Base-by-base conservation (phyloP, 2,888 invertebrate species). In the Acanthopleura granulata region DNA sequence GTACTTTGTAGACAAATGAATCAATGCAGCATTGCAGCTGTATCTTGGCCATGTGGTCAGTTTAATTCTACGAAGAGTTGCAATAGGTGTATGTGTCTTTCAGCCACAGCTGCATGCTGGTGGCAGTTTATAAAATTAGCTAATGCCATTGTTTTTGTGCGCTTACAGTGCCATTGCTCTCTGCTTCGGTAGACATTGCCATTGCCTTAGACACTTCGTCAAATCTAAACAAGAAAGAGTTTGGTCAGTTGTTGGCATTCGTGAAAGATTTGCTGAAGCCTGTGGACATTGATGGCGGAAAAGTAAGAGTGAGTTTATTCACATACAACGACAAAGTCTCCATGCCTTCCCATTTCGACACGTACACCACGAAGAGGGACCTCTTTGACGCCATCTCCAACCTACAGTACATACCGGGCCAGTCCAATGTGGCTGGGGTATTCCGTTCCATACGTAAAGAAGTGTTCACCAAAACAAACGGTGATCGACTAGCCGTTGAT, bases 261-360 rank as follows among this genome's bases (percentile, higher is more conserved):
- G 57, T 57, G 57, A 57, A 57, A 12, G 57, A 57, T 22, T 57
- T 57, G 18, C 22, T 57, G 22, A 3, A 22, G 22, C 18, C 18
- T 57, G 57, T 57, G 18, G 57, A 57, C 22, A 57, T 57, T 4
- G 22, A 22, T 22, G 22, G 57, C 1, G 57, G 57, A 18, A 57
- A 57, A n/a, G 57, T 57, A 6, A 18, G 57, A 18, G 57, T 57
- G 3, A 57, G 57, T 12, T 57, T 57, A 12, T 18, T 57, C 18
- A 57, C 57, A 6, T 57, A 57, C 57, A 57, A 57, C 57, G 22
- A 57, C 57, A 57, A 57, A 22, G n/a, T 22, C n/a, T 57, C 57
- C 22, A 57, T 57, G 57, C 57, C 57, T 22, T 57, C 57, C 22
- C 57, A 57, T 57, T 57, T 57, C 57, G 57, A 22, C n/a, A 57